phyloP scores from a whole-genome alignment of 64 coral and sea anemone species.

The Platygyra sinensis region DNA sequence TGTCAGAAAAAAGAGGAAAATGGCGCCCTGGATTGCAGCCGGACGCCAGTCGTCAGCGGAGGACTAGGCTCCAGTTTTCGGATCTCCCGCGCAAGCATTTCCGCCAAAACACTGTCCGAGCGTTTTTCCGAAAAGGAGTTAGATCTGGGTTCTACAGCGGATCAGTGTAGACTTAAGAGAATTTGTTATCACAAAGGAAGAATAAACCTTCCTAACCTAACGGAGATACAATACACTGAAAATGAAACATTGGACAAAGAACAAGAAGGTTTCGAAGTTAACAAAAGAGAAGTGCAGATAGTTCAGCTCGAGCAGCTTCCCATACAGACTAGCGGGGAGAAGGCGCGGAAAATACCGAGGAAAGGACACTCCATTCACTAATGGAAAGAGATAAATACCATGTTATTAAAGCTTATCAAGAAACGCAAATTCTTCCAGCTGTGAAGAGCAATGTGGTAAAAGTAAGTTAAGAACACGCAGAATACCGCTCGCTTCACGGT shows the following conservation, averaged over 20 bases:
- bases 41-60: not conserved
- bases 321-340: not conserved
- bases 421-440: too few species aligned
- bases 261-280: too few species aligned
- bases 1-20: not conserved
- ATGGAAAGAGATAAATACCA: too few species aligned
- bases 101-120: not conserved
- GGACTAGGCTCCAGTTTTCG: not conserved
- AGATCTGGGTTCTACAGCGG: not conserved
- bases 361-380: too few species aligned
- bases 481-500: slow-evolving; percentile 62
- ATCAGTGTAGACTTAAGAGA: slow-evolving; percentile 4
- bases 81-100: not conserved
- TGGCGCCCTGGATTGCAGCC: not conserved
- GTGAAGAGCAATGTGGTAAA: slow-evolving; percentile 37
- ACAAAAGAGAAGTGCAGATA: not conserved
- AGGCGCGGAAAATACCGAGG: not conserved
- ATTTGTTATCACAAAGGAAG: not conserved
- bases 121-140: slow-evolving; percentile 1
- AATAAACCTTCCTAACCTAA: not conserved
- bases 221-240: not conserved
- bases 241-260: not conserved
- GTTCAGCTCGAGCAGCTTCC: not conserved
- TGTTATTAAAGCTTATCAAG: too few species aligned
- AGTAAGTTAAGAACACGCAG: slow-evolving; percentile 54